A percentile compares a stretch with the other conserved stretches of the same genome.
Evolutionary conservation across 2,888 invertebrate species (phyloP).

Genomic region (Parapristionchus giblindavisi): DNA sequence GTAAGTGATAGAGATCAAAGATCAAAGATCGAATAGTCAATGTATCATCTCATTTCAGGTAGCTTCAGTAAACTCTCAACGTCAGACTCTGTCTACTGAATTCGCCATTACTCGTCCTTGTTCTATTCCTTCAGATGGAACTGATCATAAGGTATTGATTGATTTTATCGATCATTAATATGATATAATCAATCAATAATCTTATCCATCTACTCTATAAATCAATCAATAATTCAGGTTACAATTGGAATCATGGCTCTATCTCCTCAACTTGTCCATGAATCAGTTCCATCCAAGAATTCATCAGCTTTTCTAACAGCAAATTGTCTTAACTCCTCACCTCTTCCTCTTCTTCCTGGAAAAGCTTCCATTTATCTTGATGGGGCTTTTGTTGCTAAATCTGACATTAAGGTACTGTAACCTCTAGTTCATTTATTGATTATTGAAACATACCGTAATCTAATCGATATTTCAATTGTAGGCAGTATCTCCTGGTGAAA

Average conservation of each 20-base stretch:
- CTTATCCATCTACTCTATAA: neutral
- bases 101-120: constrained; percentile 68
- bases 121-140: constrained; percentile 69
- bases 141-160: constrained; percentile 64
- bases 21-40: neutral
- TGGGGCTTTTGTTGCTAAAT: constrained; percentile 58
- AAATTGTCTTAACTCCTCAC: constrained; percentile 54
- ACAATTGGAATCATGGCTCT: constrained; percentile 70
- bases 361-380: constrained; percentile 60
- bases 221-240: too few relatives aligned
- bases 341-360: constrained; percentile 56
- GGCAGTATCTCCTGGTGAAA: constrained; percentile 70
- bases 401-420: constrained; percentile 14
- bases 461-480: constrained; percentile 57
- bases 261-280: constrained; percentile 68
- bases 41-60: constrained; percentile 9
- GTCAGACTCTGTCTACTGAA: constrained; percentile 67
- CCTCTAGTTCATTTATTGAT: neutral
- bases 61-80: constrained; percentile 53
- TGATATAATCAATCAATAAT: neutral
- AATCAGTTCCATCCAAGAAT: constrained; percentile 68
- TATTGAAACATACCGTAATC: neutral
- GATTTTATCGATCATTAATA: neutral
- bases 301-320: constrained; percentile 60
- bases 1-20: constrained; percentile 14